Base-by-base conservation (phyloP, 1,140 invertebrate species). In the Ptiloglossa arizonensis region DNA sequence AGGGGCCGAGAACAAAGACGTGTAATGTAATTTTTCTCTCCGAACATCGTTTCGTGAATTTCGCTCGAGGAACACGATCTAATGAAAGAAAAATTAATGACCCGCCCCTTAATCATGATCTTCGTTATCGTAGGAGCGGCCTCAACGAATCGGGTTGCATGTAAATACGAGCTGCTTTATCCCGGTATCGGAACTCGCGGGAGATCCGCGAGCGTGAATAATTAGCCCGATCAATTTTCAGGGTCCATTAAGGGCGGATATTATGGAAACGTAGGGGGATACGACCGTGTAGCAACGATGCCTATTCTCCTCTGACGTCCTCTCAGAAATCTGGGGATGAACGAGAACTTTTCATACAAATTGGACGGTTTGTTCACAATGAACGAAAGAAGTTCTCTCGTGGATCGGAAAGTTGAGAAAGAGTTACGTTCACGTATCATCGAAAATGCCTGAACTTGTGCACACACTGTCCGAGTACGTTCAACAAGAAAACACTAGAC, bases 51-150 rank as follows among this genome's bases (percentile, higher is more conserved):
- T 22, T 6, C 29, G 13, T 6, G 46, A 56, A 41, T 46, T 66
- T 0, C 35, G 60, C 50, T 57, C 35, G 27, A 52, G 64, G 48
- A 75, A 68, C 63, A n/a, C 46, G 50, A 11, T 76, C 32, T 17
- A 68, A 68, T 38, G 41, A 75, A 75, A 48, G 52, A 56, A 69
- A 35, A 59, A 76, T 64, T 76, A 76, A 76, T 50, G 64, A 76
- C 15, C 54, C n/a, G 13, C 6, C 15, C n/a, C 6, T 76, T 76
- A 76, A 76, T 76, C 73, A 68, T 56, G 64, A 29, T 59, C 29
- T 68, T 68, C 64, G 29, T 76, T 69, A 76, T 59, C 72, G 22
- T 17, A n/a, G 24, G 6, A 27, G 22, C 41, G 22, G 29, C 24
- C 29, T 44, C 59, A 75, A 59, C 64, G 52, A 59, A 76, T 68